phyloP scores from a whole-genome alignment of 2,888 invertebrate species.

The Hypsopygia costalis region DNA sequence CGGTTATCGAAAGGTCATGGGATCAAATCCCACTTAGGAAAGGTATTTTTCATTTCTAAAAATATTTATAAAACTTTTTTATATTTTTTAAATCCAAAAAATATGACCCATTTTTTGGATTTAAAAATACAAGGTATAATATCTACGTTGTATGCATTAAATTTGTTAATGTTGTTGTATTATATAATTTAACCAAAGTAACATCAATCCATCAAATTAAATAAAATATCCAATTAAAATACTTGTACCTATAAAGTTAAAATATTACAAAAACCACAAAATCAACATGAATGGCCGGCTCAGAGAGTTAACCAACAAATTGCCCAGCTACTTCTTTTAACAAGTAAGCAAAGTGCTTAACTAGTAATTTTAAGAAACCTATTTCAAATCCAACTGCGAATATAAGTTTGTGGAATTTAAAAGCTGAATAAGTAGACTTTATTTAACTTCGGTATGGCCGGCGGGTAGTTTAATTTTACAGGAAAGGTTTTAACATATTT shows the following conservation, averaged over 20 bases:
- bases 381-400: conserved; percentile 8
- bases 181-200: too few relatives aligned
- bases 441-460: background rate
- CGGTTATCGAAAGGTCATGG: too few relatives aligned
- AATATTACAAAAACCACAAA: conserved; percentile 13
- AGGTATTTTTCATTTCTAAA: too few relatives aligned
- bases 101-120: too few relatives aligned
- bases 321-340: background rate
- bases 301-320: conserved; percentile 1
- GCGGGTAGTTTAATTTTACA: conserved; percentile 7
- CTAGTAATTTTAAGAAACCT: conserved; percentile 10
- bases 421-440: conserved; percentile 7
- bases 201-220: too few relatives aligned
- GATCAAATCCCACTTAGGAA: too few relatives aligned
- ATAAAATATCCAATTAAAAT: background rate
- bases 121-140: too few relatives aligned
- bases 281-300: conserved; percentile 6
- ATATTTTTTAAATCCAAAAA: too few relatives aligned
- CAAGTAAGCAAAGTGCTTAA: conserved; percentile 3
- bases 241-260: conserved; percentile 14
- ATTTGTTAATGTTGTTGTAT: too few relatives aligned
- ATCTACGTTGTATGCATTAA: too few relatives aligned
- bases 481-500: conserved; percentile 6
- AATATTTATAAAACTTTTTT: too few relatives aligned
- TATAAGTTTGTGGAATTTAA: conserved; percentile 8